Base-by-base conservation (phyloP, 2,113 vertebrate genomes). In the Cathartes aura region DNA sequence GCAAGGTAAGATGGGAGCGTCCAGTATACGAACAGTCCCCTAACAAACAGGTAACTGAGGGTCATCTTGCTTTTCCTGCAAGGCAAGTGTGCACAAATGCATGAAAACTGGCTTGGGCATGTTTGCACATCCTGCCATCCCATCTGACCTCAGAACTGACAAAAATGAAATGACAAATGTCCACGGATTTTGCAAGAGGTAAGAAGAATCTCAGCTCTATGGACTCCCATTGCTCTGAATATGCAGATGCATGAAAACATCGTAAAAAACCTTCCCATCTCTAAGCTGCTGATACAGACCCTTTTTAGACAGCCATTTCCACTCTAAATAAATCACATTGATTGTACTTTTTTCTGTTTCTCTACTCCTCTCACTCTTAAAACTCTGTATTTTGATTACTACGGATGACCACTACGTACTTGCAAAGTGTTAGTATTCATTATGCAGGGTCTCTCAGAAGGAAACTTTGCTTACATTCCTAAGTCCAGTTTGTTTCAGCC, bases 341-440 rank as follows among this genome's bases (percentile, higher is more conserved):
- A 21, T 12, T 24, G 18, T 6, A 34, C 13, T n/a, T 80, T 64
- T 56, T 55, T 32, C 12, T 52, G 15, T 26, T 72, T n/a, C 15
- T 62, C 22, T 71, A 23, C 52, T 67, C 53, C 30, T 67, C 40
- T 15, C 58, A 32, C 45, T 20, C 34, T 30, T 23, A 55, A 47
- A 94, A 18, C 47, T 40, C 50, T 67, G 11, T 20, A 5, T 53
- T 72, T 81, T 76, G 32, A 58, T 22, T 16, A 3, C 63, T 11
- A 0, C 0, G 12, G 15, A 22, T 38, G 42, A 48, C 2, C 6
- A 13, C 0, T 14, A 36, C 9, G 3, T 0, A 6, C 40, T 43
- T 18, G 24, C 14, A 15, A 32, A 62, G 45, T 0, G 5, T 26
- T 12, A 11, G 18, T 13, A 12, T 3, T 29, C 21, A 36, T n/a